Evolutionary conservation across 1,140 invertebrate genomes (phyloP).

Genomic region (Nautilus pompilius): DNA sequence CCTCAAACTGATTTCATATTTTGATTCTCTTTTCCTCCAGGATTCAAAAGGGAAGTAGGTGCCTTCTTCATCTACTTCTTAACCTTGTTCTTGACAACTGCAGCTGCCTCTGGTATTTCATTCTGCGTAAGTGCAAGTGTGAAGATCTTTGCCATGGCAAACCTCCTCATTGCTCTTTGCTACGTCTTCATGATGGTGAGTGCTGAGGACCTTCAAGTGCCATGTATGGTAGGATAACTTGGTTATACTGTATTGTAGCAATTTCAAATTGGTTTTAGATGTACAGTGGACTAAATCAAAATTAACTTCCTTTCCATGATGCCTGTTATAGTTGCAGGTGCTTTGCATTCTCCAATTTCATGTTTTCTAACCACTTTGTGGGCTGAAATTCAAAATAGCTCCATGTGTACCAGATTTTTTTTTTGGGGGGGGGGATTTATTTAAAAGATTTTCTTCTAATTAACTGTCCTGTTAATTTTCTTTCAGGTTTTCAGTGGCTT

Average conservation of each 20-base stretch:
- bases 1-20: neutral
- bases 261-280: neutral
- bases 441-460: neutral
- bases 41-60: slow-evolving; percentile 27
- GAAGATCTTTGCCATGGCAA: slow-evolving; percentile 45
- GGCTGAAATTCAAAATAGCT: neutral
- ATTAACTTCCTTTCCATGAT: neutral
- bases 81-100: slow-evolving; percentile 36
- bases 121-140: slow-evolving; percentile 49
- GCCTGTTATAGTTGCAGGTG: neutral
- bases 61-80: slow-evolving; percentile 48
- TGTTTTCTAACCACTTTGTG: neutral
- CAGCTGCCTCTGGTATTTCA: slow-evolving; percentile 43
- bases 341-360: neutral
- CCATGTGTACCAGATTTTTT: no score
- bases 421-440: neutral
- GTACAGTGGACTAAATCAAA: neutral
- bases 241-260: neutral
- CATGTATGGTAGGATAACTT: neutral
- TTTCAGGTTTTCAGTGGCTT: slow-evolving; percentile 52
- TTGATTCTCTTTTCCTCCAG: slow-evolving; percentile 26
- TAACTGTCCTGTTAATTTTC: neutral
- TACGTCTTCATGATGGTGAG: slow-evolving; percentile 55
- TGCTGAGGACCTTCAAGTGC: neutral
- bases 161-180: slow-evolving; percentile 41